These are phyloP conservation scores for Cheirogaleus medius DNA, from an alignment of 2,113 vertebrate species.

Conservation along the genomic window DNA sequence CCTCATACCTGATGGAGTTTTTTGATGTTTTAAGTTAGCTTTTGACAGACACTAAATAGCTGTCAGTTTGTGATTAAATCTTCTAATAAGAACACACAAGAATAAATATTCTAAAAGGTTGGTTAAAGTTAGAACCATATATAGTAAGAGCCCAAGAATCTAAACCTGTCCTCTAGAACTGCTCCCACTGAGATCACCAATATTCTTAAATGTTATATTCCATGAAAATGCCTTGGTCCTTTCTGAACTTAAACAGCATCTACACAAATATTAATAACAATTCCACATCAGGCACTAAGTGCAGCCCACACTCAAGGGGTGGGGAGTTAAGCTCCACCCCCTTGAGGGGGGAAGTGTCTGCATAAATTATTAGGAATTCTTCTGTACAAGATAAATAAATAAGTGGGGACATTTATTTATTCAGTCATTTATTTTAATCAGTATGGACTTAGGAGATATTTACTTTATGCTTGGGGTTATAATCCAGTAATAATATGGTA, in stretches of 20 bases:
- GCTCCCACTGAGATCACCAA: not conserved
- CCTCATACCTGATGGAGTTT: not conserved
- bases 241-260: conserved; percentile 22
- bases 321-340: not conserved
- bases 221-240: not conserved
- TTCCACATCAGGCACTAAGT: not conserved
- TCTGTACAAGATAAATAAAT: not conserved
- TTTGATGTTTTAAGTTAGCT: conserved; percentile 10
- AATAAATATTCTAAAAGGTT: not conserved
- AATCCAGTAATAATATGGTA: not conserved
- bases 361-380: not conserved
- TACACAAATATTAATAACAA: not conserved
- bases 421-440: conserved; percentile 16
- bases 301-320: not conserved
- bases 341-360: not conserved
- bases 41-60: conserved; percentile 49
- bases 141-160: not conserved
- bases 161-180: not conserved
- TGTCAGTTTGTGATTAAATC: conserved; percentile 51
- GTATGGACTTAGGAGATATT: not conserved
- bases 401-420: not conserved
- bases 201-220: not conserved
- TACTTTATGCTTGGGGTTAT: not conserved
- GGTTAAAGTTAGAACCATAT: not conserved
- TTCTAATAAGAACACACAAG: conserved; percentile 38